Evolutionary conservation across 2,888 invertebrate species (phyloP), one percentile per base, ranked within the genome.

Genomic region (Cryptocephalus moraei): DNA sequence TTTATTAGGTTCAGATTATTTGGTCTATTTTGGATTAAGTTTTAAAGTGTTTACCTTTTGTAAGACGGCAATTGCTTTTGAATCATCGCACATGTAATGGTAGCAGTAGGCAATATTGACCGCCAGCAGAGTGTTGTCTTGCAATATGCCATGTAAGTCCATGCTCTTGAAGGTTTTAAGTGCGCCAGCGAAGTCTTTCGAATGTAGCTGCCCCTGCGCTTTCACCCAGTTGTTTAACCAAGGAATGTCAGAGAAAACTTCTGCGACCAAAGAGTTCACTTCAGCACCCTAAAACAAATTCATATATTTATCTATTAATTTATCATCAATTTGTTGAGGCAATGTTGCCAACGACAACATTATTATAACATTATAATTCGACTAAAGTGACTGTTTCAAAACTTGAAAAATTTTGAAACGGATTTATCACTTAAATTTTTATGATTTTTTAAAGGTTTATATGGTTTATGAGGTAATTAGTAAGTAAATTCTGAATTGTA

Each of bases 61-160:
- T 54, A 79, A 63, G 48, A 73, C 68, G 12, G 69, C 56, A 40
- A 84, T 70, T 0, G 89, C 85, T 58, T 79, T 79, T 38, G 74
- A 73, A 55, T 80, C 79, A 56, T 86, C 82, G 8, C 87, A 87
- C 55, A 81, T 75, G 57, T 80, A 82, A 63, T 85, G 82, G 58
- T 83, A 79, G 45, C 84, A 81, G 64, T 84, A 81, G 1, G 86
- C 89, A 61, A 87, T 78, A 41, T 80, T 76, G 1, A 81, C 77
- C 47, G 87, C 69, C 38, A 88, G 66, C 52, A 78, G 74, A 34
- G 78, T 77, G 66, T 86, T 87, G 61, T 84, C 81, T 52, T 80
- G 77, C 33, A 89, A 69, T 43, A 75, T 68, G 36, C 79, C 77
- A 44, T 77, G 74, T 53, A 81, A 77, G 62, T 86, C 86, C 48